These are phyloP conservation scores for Anticlea derivata DNA, from an alignment of 2,888 invertebrate species.

Conservation along the genomic window DNA sequence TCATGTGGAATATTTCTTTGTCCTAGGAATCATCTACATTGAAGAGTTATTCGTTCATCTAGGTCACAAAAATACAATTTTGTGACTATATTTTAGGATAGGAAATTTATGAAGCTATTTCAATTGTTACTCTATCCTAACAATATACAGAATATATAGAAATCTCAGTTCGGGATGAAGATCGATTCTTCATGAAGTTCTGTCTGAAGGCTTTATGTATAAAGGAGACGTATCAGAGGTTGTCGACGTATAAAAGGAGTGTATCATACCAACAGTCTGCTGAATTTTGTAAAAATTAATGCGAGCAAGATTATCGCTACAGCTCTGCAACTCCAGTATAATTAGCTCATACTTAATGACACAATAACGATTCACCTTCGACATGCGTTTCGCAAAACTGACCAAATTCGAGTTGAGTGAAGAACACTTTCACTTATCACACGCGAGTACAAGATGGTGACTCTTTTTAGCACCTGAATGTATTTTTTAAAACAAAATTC, in stretches of 20 bases:
- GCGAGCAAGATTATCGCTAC: background rate
- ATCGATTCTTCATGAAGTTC: background rate
- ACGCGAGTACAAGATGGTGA: conserved; percentile 31
- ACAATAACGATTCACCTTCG: conserved; percentile 50
- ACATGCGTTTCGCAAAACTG: conserved; percentile 49
- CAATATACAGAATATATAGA: too few species aligned
- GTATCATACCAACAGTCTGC: too few species aligned
- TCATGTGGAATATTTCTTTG: background rate
- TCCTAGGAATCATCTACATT: background rate
- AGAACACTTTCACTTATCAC: conserved; percentile 48
- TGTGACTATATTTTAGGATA: too few species aligned
- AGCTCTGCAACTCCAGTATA: conserved; percentile 4
- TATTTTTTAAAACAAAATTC: conserved; percentile 16
- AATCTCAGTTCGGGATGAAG: too few species aligned
- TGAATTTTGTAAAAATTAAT: background rate
- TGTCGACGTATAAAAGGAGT: too few species aligned
- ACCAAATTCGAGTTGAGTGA: conserved; percentile 38
- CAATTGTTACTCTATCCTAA: too few species aligned
- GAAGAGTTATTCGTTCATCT: background rate
- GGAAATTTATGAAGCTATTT: too few species aligned
- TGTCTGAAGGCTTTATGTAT: too few species aligned
- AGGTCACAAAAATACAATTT: background rate
- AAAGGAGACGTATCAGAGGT: too few species aligned
- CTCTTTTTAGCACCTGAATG: conserved; percentile 19
- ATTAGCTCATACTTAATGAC: conserved; percentile 43